These are phyloP conservation scores for Melangyna quadrimaculata DNA, from an alignment of 2,888 invertebrate genomes.

Conservation along the genomic window DNA sequence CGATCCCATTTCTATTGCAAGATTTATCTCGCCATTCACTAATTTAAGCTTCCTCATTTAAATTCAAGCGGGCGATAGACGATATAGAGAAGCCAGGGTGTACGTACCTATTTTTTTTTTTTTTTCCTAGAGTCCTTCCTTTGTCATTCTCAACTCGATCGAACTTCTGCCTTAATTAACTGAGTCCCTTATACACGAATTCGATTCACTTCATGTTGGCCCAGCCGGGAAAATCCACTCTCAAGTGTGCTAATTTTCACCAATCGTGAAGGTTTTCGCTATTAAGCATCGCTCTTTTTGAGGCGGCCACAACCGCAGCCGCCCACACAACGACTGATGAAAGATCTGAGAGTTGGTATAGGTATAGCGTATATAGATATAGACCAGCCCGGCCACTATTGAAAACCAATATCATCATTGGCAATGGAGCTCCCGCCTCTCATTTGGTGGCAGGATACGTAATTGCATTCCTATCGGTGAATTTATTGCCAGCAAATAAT, in stretches of 20 bases:
- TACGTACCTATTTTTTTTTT: background rate
- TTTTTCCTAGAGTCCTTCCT: background rate
- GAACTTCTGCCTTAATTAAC: slow-evolving; percentile 44
- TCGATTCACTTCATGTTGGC: slow-evolving; percentile 37
- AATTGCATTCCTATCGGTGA: slow-evolving; percentile 71
- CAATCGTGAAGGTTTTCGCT: slow-evolving; percentile 21
- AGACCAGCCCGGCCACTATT: background rate
- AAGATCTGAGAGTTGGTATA: background rate
- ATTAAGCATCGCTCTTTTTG: slow-evolving; percentile 36
- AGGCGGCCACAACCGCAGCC: slow-evolving; percentile 8
- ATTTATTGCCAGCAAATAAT: slow-evolving; percentile 72
- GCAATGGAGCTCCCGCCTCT: slow-evolving; percentile 58
- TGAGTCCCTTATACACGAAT: slow-evolving; percentile 35
- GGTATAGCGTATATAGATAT: no score
- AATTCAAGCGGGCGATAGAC: background rate
- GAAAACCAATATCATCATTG: slow-evolving; percentile 41
- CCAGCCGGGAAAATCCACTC: slow-evolving; percentile 18
- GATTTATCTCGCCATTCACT: slow-evolving; percentile 24
- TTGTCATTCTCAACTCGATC: slow-evolving; percentile 21
- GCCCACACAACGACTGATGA: background rate
- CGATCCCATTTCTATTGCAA: slow-evolving; percentile 1
- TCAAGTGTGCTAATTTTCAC: slow-evolving; percentile 47
- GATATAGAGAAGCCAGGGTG: background rate
- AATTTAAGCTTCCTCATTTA: slow-evolving; percentile 30
- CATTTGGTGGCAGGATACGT: slow-evolving; percentile 64